These are phyloP conservation scores for Lepus timidus DNA, from an alignment of 2,113 vertebrate genomes.

Conservation along the genomic window DNA sequence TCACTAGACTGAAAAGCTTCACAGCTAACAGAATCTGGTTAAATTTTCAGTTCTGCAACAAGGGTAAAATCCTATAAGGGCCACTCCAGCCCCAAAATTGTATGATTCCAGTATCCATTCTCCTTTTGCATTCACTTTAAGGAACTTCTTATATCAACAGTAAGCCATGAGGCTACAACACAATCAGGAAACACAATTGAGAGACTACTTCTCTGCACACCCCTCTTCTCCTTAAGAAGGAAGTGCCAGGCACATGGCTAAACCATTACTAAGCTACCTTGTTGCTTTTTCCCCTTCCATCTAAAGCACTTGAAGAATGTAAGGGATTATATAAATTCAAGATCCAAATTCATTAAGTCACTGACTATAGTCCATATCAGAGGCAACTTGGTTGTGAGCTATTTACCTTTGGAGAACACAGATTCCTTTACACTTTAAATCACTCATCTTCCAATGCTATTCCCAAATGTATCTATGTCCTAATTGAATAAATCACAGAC, in stretches of 20 bases:
- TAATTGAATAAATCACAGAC: slow-evolving; percentile 81
- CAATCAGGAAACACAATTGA: slow-evolving; percentile 38
- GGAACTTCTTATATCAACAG: not conserved
- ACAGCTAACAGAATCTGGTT: not conserved
- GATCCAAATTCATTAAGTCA: slow-evolving; percentile 23
- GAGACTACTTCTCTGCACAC: slow-evolving; percentile 1
- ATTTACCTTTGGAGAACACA: slow-evolving; percentile 40
- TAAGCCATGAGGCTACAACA: not conserved
- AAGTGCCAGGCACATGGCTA: not conserved
- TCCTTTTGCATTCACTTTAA: slow-evolving; percentile 36
- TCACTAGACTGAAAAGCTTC: not conserved
- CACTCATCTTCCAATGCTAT: not conserved
- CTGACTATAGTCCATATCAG: slow-evolving; percentile 43
- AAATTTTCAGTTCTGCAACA: slow-evolving; percentile 53
- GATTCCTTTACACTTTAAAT: not conserved
- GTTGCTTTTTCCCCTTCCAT: not conserved
- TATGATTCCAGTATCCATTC: slow-evolving; percentile 42
- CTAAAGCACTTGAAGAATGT: not conserved
- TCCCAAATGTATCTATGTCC: slow-evolving; percentile 64
- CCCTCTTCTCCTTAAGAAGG: not conserved
- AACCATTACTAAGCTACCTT: not conserved
- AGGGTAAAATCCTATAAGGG: slow-evolving; percentile 20
- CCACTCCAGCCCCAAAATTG: slow-evolving; percentile 49
- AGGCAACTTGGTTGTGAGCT: not conserved
- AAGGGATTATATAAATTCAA: slow-evolving; percentile 50